Base-by-base conservation (phyloP, 2,888 invertebrate species). In the Stenichneumon culpator region DNA sequence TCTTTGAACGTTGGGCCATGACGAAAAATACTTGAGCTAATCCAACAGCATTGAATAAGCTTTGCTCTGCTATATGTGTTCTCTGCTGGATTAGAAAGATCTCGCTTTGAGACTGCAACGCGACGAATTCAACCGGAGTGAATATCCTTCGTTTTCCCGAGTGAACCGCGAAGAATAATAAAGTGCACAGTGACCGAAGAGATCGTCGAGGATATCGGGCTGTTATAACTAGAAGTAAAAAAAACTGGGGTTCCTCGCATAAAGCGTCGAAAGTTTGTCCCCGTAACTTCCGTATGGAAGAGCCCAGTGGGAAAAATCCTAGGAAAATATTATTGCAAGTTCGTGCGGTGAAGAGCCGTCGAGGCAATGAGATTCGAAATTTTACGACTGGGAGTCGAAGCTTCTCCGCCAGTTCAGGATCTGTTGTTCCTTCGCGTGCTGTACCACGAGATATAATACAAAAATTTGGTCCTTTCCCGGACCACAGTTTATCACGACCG, bases 311-410 rank as follows among this genome's bases (percentile, higher is more conserved):
- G 75, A 50, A 32, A 52, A 78, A 75, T 86, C 89, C 87, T 89
- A 91, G 87, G 79, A 90, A 91, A 91, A 91, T 91, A 91, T 91
- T 91, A 91, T 91, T 89, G 87, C 89, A 90, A 86, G 86, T 80
- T 77, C 39, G 60, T 32, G 75, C 82, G 81, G 68, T 52, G 50
- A 54, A 54, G 50, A 60, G 73, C 68, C 73, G 57, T 50, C 70
- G 78, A 68, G 47, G 72, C 39, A 25, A 70, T 47, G 86, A 82
- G 82, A 84, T 82, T 72, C 32, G 44, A 84, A 22, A 86, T 86
- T 77, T 73, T 19, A 86, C 57, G 36, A 73, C 44, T 11, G 68
- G 65, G 70, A 78, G 79, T 60, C 67, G 67, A 77, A 32, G 25
- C 47, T 52, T 65, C 70, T 44, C 74, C 16, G 44, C 3, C 22